Evolutionary conservation across 1,140 invertebrate genomes (phyloP), one percentile per base, ranked within the genome.

Genomic region (Choristoneura fumiferana): DNA sequence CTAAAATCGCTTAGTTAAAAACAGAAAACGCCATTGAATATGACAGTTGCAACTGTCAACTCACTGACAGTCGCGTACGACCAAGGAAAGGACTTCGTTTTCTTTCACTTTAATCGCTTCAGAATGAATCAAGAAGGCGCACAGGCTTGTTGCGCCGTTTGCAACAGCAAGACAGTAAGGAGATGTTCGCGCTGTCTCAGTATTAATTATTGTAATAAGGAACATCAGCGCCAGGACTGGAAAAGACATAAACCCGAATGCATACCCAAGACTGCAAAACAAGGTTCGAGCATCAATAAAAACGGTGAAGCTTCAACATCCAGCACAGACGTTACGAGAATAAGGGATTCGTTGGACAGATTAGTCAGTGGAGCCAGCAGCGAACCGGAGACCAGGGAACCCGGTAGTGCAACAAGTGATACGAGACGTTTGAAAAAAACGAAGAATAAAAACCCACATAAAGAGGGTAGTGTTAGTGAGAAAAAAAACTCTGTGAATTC

Each of bases 171-270:
- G 62, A 93, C 94, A 71, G 86, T 96, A 65, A 89, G 93, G 92
- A 66, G 95, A 63, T 96, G 95, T 85, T 92, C 92, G 63, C 91
- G 93, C 58, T 96, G 95, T 87, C 92, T 93, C 68, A 87, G 78
- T 59, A 91, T 92, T 59, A 93, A 92, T 87, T 96, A 96, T 84
- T 96, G 95, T 83, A 93, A 92, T 39, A 94, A 92, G 71, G 93
- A 94, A 63, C 95, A 96, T 78, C 95, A 96, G 85, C 92, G 91
- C 56, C 76, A 91, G 60, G 93, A 96, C 69, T 96, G 95, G 95
- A 92, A 93, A 65, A 87, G 88, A 57, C 95, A 96, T 77, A 95
- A 93, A 84, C 81, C 79, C 67, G 86, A 90, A 49, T 92, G 91
- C 72, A 69, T 72, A 60, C 76, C 77, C 12, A 88, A 85, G 73